Base-by-base conservation (phyloP, 2,888 invertebrate genomes). In the Micropterix aruncella region DNA sequence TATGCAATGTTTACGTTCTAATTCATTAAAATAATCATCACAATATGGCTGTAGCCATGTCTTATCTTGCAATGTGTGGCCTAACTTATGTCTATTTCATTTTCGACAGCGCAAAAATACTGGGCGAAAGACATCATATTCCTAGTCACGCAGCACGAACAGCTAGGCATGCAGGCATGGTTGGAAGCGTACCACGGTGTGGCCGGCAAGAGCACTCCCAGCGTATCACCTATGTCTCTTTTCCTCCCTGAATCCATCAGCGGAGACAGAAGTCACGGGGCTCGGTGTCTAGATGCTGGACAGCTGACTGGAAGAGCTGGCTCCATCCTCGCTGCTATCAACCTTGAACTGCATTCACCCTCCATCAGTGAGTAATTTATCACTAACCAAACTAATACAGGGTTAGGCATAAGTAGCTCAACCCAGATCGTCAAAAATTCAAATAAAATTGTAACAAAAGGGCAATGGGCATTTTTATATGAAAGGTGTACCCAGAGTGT, bases 111-210 rank as follows among this genome's bases (percentile, higher is more conserved):
- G 51, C 86, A 88, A 65, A 89, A 88, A 56, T 97, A 96, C 61
- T 97, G 96, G 97, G 92, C 96, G 0, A 96, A 99, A 60, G 97
- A 99, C 62, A 81, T 99, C 49, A 92, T 99, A 55, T 95, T 99
- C 61, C 69, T 99, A 19, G 76, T 97, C 19, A 92, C 93, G 0
- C 95, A 96, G 57, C 89, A 94, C 57, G 95, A 95, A 57, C 91
- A 94, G 63, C 69, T 97, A 48, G 97, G 96, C n/a, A 81, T 89
- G 67, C 87, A 94, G 64, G 93, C 95, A 0, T 96, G 94, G 92
- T 61, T 99, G 37, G 88, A 94, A 65, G 94, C 95, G 0, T 99
- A 97, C 62, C 91, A 97, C 61, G 83, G 82, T 18, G 71, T 70
- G 3, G 59, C 62, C 7, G 61, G 58, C 43, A 58, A 63, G 4